Conservation (phyloP, 2,888 invertebrate genomes). For the Trachelus troglodyta region DNA sequence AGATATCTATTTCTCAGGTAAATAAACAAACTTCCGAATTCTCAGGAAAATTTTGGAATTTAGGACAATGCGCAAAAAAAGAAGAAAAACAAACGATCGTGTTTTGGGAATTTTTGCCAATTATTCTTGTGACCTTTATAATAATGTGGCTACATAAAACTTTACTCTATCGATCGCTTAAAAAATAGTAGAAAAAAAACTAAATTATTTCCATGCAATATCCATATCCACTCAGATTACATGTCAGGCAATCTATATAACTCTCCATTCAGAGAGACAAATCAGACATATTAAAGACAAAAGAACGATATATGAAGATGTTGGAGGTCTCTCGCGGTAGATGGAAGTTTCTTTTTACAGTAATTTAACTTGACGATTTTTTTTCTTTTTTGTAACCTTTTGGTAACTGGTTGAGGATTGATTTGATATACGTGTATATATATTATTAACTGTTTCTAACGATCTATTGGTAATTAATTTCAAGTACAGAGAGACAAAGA, state of each 20-base stretch:
- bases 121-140: neutral
- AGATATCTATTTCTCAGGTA: conserved; percentile 5
- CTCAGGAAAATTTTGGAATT: neutral
- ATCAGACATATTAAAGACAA: neutral
- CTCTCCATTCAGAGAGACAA: neutral
- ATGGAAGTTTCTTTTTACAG: conserved; percentile 49
- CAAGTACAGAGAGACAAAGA: conserved; percentile 9
- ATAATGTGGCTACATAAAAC: neutral
- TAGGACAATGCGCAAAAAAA: neutral
- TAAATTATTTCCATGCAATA: neutral
- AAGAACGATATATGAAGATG: neutral
- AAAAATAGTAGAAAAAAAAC: neutral
- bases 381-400: conserved; percentile 43
- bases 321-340: conserved; percentile 43
- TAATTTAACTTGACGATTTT: conserved; percentile 51
- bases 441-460: conserved; percentile 55
- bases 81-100: neutral
- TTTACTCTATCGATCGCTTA: neutral
- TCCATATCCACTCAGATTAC: neutral
- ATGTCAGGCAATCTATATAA: neutral
- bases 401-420: conserved; percentile 58
- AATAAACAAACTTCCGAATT: neutral
- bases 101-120: neutral
- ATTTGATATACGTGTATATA: conserved; percentile 53
- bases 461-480: conserved; percentile 53